Base-by-base conservation (phyloP, 1,140 invertebrate species). In the Drosophila tropicalis region DNA sequence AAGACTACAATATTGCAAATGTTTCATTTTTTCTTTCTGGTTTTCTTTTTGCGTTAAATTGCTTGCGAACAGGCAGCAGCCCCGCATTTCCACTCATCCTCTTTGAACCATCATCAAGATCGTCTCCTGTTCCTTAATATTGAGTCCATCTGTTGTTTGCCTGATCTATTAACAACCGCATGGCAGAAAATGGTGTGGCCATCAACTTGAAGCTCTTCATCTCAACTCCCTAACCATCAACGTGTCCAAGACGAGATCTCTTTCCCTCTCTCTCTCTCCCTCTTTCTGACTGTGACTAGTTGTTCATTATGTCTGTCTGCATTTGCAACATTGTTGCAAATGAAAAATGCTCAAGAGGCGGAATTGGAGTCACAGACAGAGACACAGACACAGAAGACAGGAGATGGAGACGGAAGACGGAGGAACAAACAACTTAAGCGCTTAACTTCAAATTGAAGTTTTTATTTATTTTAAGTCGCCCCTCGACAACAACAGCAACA, bases 381-480 rank as follows among this genome's bases (percentile, higher is more conserved):
- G 71, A 60, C 15, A 15, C 44, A 22, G 44, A 51, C 15, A 17
- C 44, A 44, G 40, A 41, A 22, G 40, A n/a, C 41, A 9, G 15
- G 7, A 6, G 44, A 36, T 7, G 3, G 17, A 51, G 44, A 10
- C 17, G 12, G 44, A 19, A 51, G 9, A 51, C 72, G 56, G 70
- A 81, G 81, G 79, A 86, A 79, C 83, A 87, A 86, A 87, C 83
- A 86, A 87, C 83, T 86, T 86, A 87, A 87, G 73, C 83, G 83
- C 79, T 87, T 72, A 79, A 72, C 83, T 76, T 51, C 44, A 51
- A 51, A 51, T 51, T 86, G 76, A 87, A 76, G 83, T 87, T 86
- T 87, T 87, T 86, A 87, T 86, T 86, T 86, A 86, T 86, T 86
- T 86, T 87, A 82, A 81, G 74, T 86, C 76, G n/a, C 55, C 55